Evolutionary conservation across 2,113 vertebrate genomes (phyloP).

Genomic region (Rhizomys pruinosus): DNA sequence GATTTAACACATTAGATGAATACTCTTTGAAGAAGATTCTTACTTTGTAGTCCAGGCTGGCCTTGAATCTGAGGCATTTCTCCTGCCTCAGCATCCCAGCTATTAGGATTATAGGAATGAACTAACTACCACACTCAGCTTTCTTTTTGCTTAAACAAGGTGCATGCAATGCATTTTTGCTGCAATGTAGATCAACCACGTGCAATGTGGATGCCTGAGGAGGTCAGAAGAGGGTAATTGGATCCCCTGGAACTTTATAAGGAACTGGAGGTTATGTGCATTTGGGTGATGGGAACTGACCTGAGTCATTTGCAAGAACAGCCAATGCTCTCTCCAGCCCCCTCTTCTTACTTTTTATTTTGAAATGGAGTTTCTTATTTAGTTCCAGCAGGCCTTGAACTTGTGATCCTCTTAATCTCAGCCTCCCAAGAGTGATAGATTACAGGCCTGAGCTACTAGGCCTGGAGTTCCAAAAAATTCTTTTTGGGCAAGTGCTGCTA

Average conservation of each 20-base stretch:
- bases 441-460: background rate
- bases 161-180: background rate
- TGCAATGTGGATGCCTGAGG: background rate
- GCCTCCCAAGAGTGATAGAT: background rate
- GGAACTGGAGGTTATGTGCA: background rate
- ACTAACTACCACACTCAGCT: background rate
- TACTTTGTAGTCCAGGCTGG: background rate
- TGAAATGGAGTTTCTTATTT: background rate
- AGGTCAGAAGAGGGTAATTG: background rate
- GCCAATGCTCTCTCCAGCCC: background rate
- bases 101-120: background rate
- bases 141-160: too few species aligned
- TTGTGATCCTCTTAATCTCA: background rate
- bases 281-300: background rate
- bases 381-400: background rate
- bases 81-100: background rate
- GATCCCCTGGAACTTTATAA: background rate
- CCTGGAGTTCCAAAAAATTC: background rate
- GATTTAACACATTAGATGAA: background rate
- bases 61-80: background rate
- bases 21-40: background rate
- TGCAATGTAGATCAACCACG: background rate
- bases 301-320: background rate
- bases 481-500: background rate
- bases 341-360: too few species aligned